phyloP scores from a whole-genome alignment of 2,113 vertebrate genomes.

The Madoqua kirkii region DNA sequence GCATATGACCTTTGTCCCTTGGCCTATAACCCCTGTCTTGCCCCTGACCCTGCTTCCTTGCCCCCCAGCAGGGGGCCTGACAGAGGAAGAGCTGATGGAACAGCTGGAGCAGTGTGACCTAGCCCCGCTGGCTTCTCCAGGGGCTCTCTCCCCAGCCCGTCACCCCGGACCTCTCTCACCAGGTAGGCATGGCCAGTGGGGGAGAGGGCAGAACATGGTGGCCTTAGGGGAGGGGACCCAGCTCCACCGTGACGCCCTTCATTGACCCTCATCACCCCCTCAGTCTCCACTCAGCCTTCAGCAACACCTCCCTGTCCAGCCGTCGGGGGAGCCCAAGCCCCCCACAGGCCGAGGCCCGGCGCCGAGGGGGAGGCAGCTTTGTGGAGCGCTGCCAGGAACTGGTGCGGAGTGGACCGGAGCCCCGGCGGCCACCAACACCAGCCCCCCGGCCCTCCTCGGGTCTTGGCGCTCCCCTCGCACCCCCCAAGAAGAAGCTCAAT shows the following conservation, averaged over 20 bases:
- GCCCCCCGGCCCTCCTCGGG: conserved; percentile 60
- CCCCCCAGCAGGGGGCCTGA: conserved; percentile 85
- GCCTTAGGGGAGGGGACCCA: accelerated
- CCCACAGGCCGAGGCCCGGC: conserved; percentile 32
- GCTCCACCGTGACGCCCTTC: accelerated
- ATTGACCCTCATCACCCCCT: background rate
- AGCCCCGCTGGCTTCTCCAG: background rate
- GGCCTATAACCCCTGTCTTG: background rate
- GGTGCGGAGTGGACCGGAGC: conserved; percentile 68
- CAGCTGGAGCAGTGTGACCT: conserved; percentile 91
- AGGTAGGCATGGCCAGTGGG: conserved; percentile 22
- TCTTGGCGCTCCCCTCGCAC: conserved; percentile 14
- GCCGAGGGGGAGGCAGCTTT: conserved; percentile 82
- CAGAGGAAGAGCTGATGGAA: conserved; percentile 89
- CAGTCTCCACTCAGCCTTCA: conserved; percentile 58
- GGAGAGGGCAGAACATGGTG: background rate
- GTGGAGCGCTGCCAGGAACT: conserved; percentile 91
- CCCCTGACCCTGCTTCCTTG: background rate
- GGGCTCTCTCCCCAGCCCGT: conserved; percentile 6
- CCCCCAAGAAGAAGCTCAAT: conserved; percentile 85
- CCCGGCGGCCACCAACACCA: conserved; percentile 15
- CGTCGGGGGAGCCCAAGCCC: conserved; percentile 61
- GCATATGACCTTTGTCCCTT: background rate
- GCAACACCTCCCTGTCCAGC: conserved; percentile 27
- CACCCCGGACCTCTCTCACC: conserved; percentile 36